A percentile compares a stretch with the other conserved stretches of the same genome.
Evolutionary conservation across 2,797 vertebrate genomes (phyloP).

Genomic region (Amniataba percoides): DNA sequence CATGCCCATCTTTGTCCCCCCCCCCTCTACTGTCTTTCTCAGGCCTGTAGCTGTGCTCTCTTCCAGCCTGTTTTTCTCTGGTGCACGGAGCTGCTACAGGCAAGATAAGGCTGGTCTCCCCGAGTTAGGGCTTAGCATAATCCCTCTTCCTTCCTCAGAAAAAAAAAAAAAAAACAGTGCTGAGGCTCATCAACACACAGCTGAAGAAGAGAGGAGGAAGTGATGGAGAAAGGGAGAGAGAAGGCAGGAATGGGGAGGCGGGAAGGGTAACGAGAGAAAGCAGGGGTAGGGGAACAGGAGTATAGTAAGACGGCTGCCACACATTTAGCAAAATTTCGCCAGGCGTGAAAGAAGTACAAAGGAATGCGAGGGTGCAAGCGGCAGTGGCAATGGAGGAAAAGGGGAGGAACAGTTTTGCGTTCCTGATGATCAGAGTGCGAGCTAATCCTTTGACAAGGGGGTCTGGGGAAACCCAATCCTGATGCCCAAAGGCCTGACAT

Average conservation of each 20-base stretch:
- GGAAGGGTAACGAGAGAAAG: constrained; percentile 52
- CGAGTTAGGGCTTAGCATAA: constrained; percentile 88
- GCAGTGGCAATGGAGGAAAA: constrained; percentile 59
- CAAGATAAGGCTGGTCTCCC: constrained; percentile 87
- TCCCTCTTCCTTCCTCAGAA: constrained; percentile 84
- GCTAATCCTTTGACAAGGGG: constrained; percentile 85
- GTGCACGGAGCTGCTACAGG: constrained; percentile 86
- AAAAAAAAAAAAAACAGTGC: constrained; percentile 78
- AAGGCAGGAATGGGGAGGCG: constrained; percentile 42
- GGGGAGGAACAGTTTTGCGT: constrained; percentile 72
- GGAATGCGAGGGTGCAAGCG: constrained; percentile 71
- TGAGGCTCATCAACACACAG: constrained; percentile 83
- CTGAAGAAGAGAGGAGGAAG: constrained; percentile 74
- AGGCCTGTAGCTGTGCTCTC: constrained; percentile 79
- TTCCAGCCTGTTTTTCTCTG: constrained; percentile 84
- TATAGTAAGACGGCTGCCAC: constrained; percentile 70
- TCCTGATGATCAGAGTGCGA: constrained; percentile 79
- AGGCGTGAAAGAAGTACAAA: constrained; percentile 78
- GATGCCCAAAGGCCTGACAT: constrained; percentile 77
- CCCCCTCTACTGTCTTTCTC: constrained; percentile 60
- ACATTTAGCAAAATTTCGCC: constrained; percentile 78
- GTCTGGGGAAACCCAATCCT: constrained; percentile 81
- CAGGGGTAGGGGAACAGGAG: constrained; percentile 43
- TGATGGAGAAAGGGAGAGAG: constrained; percentile 74
- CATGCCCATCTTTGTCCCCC: constrained; percentile 69